Conservation (phyloP, 2,113 vertebrate genomes). For the Xenus cinereus region DNA sequence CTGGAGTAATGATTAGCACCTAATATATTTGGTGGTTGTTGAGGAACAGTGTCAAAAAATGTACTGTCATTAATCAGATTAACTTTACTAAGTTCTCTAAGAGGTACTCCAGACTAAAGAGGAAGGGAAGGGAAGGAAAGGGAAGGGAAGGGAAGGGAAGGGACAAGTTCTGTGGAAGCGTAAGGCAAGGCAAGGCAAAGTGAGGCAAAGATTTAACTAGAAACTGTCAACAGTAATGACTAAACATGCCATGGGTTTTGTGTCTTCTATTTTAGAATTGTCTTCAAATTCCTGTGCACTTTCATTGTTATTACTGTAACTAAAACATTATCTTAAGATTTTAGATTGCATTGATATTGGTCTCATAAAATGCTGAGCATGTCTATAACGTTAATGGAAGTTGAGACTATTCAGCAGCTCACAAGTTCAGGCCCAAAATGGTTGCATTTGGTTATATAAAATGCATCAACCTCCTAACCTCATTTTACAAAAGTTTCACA, state of each 20-base stretch:
- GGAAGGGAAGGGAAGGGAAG: neutral
- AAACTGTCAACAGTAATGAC: neutral
- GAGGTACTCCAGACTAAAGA: neutral
- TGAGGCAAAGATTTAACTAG: neutral
- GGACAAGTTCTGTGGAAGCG: neutral
- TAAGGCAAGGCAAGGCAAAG: neutral
- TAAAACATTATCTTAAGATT: conserved; percentile 18
- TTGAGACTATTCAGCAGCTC: conserved; percentile 35
- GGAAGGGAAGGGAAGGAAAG: neutral
- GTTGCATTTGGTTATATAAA: conserved; percentile 50
- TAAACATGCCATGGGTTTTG: neutral
- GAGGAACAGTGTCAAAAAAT: neutral
- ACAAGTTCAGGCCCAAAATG: conserved; percentile 21
- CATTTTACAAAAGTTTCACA: conserved; percentile 36
- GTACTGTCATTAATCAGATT: neutral
- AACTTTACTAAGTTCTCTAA: neutral
- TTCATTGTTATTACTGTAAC: neutral
- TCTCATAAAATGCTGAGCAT: conserved; percentile 42
- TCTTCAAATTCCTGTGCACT: neutral
- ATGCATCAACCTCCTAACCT: conserved; percentile 55
- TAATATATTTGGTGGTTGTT: neutral
- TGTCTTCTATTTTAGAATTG: neutral
- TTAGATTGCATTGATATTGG: neutral
- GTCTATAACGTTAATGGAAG: neutral
- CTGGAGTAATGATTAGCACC: neutral